phyloP scores from a whole-genome alignment of 1,140 invertebrate genomes.

The Lordiphosa mommai region DNA sequence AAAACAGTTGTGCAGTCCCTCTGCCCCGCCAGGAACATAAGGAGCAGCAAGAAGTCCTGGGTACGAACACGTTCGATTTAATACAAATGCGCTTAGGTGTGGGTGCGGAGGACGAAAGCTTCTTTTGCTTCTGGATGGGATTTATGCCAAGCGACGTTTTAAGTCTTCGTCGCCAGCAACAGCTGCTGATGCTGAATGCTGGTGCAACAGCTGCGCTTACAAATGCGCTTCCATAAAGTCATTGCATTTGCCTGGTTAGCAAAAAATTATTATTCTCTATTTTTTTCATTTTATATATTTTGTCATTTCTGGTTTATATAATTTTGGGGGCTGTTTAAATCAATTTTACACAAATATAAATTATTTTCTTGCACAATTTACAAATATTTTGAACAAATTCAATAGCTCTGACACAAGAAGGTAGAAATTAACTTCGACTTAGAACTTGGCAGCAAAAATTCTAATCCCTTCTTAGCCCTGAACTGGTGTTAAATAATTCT shows the following conservation, averaged over 20 bases:
- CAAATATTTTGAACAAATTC: no score
- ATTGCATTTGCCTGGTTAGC: conserved; percentile 48
- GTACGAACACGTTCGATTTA: conserved; percentile 67
- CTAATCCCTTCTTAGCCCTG: no score
- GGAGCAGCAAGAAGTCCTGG: conserved; percentile 11
- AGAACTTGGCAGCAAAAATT: no score
- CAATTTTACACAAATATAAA: no score
- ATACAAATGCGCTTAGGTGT: conserved; percentile 62
- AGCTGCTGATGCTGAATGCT: conserved; percentile 46
- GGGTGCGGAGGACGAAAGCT: background rate
- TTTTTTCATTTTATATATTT: no score
- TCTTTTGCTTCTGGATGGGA: conserved; percentile 30
- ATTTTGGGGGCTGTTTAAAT: no score
- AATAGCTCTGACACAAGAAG: no score
- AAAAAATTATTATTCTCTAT: no score
- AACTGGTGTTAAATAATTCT: no score
- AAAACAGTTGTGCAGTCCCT: conserved; percentile 65
- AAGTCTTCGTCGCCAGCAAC: conserved; percentile 60
- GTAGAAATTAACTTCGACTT: no score
- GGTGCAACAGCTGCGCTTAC: conserved; percentile 59
- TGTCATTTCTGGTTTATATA: no score
- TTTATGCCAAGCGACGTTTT: conserved; percentile 64
- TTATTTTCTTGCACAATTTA: no score
- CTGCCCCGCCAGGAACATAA: conserved; percentile 6
- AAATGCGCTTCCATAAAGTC: conserved; percentile 54